Evolutionary conservation across 2,888 invertebrate species (phyloP).

Genomic region (Dolomedes plantarius): DNA sequence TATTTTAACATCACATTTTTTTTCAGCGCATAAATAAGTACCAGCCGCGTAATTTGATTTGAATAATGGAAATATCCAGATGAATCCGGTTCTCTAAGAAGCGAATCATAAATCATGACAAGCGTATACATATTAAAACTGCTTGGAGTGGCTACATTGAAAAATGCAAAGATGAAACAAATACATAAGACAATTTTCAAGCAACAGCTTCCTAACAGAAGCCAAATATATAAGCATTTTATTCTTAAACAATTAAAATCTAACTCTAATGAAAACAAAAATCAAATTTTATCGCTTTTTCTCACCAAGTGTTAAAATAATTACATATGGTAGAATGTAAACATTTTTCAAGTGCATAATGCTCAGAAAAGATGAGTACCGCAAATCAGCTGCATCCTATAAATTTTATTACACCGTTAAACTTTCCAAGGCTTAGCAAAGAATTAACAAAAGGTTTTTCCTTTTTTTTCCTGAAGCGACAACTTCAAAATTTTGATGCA

Average conservation of each 20-base stretch:
- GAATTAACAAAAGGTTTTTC: no score
- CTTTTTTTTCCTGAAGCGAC: not conserved
- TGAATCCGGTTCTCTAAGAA: constrained; percentile 17
- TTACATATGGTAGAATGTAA: no score
- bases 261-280: no score
- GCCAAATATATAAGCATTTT: not conserved
- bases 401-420: no score
- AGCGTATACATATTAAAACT: constrained; percentile 67
- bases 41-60: constrained; percentile 33
- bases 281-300: no score
- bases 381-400: no score
- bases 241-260: not conserved
- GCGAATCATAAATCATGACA: constrained; percentile 58
- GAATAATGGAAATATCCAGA: constrained; percentile 26
- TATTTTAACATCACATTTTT: not conserved
- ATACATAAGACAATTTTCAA: constrained; percentile 24
- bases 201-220: constrained; percentile 12
- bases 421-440: no score
- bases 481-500: not conserved
- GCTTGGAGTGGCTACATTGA: constrained; percentile 70
- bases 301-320: no score
- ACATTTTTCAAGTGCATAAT: no score
- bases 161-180: constrained; percentile 60
- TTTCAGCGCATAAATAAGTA: constrained; percentile 28
- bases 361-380: no score